Percentiles rank a stretch among this genome's conserved stretches.
Conservation (phyloP, 2,888 invertebrate species). For the Gandaritis pyraliata region DNA sequence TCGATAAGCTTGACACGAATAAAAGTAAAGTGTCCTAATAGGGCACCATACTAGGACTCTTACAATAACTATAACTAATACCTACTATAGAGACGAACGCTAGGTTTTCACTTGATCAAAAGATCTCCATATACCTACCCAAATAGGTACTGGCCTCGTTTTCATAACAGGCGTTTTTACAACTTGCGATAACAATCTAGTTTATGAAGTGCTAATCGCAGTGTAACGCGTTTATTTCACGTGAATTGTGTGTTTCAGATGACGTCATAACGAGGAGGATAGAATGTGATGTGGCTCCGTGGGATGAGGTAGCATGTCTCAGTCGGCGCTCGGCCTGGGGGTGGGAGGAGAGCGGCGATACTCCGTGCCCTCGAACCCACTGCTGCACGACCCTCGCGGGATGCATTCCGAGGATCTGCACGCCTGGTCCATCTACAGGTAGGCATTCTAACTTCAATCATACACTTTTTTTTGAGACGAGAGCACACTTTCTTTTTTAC, state of each 20-base stretch:
- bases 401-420: constrained; percentile 96
- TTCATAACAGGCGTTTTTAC: constrained; percentile 16
- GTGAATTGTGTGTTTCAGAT: constrained; percentile 64
- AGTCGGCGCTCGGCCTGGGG: constrained; percentile 79
- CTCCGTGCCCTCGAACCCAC: constrained; percentile 93
- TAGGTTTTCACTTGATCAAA: constrained; percentile 1
- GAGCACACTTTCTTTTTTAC: no score
- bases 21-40: constrained; percentile 14
- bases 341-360: constrained; percentile 88
- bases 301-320: constrained; percentile 62
- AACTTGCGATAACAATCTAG: constrained; percentile 25
- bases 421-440: constrained; percentile 98
- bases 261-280: constrained; percentile 21
- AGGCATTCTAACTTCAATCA: no score
- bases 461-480: no score
- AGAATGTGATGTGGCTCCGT: constrained; percentile 17
- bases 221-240: background rate
- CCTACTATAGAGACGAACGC: background rate
- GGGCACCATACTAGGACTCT: constrained; percentile 15
- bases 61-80: constrained; percentile 4
- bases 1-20: background rate
- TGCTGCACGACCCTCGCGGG: constrained; percentile 87
- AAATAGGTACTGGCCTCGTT: background rate
- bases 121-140: background rate
- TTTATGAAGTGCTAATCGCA: constrained; percentile 22